Conservation (phyloP, 2,113 vertebrate species). For the Scophthalmus maximus region DNA sequence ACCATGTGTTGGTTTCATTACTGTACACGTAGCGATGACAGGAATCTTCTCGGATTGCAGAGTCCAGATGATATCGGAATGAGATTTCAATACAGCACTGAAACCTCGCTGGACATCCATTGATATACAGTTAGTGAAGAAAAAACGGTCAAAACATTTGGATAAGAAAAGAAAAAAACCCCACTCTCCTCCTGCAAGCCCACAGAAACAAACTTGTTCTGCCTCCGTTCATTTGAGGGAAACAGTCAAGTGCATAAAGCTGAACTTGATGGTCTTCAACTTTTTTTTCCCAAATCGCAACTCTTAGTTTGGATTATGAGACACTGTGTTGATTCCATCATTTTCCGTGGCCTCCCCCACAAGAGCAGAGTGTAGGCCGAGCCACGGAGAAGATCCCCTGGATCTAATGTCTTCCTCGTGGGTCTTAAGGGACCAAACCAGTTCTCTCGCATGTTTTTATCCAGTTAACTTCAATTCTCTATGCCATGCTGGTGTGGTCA, state of each 20-base stretch:
- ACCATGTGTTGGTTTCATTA: slow-evolving; percentile 49
- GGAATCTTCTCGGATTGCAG: slow-evolving; percentile 33
- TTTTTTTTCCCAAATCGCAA: too few relatives aligned
- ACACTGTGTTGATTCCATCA: too few relatives aligned
- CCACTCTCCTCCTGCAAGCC: not conserved
- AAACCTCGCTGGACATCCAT: not conserved
- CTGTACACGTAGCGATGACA: slow-evolving; percentile 41
- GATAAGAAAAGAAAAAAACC: too few relatives aligned
- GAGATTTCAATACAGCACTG: not conserved
- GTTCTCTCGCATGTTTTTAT: not conserved
- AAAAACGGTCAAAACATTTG: not conserved
- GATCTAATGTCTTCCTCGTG: not conserved
- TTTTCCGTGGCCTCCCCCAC: too few relatives aligned
- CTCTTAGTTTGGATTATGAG: too few relatives aligned
- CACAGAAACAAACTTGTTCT: not conserved
- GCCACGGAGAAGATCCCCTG: too few relatives aligned
- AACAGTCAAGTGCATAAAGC: too few relatives aligned
- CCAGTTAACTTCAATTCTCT: not conserved
- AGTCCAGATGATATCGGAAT: slow-evolving; percentile 20
- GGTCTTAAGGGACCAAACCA: too few relatives aligned
- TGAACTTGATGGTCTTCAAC: too few relatives aligned
- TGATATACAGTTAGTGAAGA: not conserved
- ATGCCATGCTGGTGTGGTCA: not conserved
- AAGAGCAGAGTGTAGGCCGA: too few relatives aligned
- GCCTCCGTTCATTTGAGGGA: not conserved